Base-by-base conservation (phyloP, 2,888 invertebrate species). In the Gastrophysa polygoni region DNA sequence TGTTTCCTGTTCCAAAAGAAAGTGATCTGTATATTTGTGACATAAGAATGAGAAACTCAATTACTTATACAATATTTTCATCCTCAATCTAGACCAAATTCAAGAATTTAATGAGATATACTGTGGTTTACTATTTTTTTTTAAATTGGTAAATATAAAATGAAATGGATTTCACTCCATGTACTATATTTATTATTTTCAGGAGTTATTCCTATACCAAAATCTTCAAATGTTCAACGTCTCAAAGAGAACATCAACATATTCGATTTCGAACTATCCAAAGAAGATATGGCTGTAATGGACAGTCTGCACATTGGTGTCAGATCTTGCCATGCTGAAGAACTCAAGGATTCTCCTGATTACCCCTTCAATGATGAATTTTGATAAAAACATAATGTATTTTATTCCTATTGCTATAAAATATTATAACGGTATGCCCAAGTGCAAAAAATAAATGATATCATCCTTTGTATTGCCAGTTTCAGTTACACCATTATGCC, bases 191-290 rank as follows among this genome's bases (percentile, higher is more conserved):
- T 82, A 71, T 73, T 87, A 18, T 84, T 87, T 46, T 76, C 84
- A 57, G 84, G 83, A 5, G 75, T 83, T 0, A 79, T 86, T 43
- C 85, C 87, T 0, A 85, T 87, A 38, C 88, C 88, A 0, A 87
- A 87, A 75, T 86, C 87, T 0, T 81, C 83, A 0, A 87, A 85
- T 60, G 79, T 82, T 58, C 76, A 77, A 0, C 83, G 86, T 34
- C 82, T 88, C 2, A 73, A 77, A 43, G 80, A 84, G 64, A 88
- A 88, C 73, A 83, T 88, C 21, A 73, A 86, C 56, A 77, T 88
- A 1, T 88, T 87, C 60, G 85, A 87, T 76, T 88, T 88, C 76
- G 73, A 82, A 60, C 75, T 88, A 11, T 80, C 80, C 0, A 72
- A 81, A 0, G 82, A 85, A 10, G 88, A 88, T 63, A 80, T 86